phyloP scores from a whole-genome alignment of 2,113 vertebrate species.

The Suncus etruscus region DNA sequence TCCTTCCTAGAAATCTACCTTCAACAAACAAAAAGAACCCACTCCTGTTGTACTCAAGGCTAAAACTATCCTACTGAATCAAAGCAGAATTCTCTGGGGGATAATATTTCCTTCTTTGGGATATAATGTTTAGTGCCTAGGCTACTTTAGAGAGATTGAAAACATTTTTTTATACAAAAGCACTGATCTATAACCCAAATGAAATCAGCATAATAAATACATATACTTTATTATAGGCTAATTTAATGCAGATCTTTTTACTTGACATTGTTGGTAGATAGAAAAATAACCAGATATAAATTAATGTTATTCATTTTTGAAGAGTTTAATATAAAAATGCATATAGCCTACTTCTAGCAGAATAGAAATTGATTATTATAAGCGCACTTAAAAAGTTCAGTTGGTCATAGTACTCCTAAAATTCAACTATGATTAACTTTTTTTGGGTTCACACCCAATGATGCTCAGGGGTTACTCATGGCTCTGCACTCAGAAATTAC shows the following conservation, averaged over 20 bases:
- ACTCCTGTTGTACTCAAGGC: too few relatives aligned
- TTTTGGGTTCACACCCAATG: too few relatives aligned
- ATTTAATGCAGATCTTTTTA: background rate
- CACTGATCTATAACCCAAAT: conserved; percentile 34
- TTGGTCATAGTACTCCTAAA: background rate
- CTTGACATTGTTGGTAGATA: background rate
- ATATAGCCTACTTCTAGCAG: background rate
- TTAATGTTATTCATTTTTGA: background rate
- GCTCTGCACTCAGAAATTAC: too few relatives aligned
- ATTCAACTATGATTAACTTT: too few relatives aligned
- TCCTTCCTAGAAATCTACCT: too few relatives aligned
- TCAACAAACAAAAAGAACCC: too few relatives aligned
- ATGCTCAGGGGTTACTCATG: too few relatives aligned
- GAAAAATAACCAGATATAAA: conserved; percentile 21
- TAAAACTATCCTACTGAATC: too few relatives aligned
- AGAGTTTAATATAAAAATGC: conserved; percentile 7
- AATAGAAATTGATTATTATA: conserved; percentile 13
- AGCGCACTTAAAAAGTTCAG: background rate
- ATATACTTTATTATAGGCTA: conserved; percentile 39
- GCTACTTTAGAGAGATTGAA: conserved; percentile 46
- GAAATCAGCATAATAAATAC: conserved; percentile 37
- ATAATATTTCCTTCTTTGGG: background rate
- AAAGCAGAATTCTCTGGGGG: too few relatives aligned
- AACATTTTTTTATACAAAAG: background rate
- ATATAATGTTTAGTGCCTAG: conserved; percentile 4